Percentiles rank a stretch among this genome's conserved stretches.
phyloP scores from a whole-genome alignment of 23 tunicate species.

The Trididemnum clinides region DNA sequence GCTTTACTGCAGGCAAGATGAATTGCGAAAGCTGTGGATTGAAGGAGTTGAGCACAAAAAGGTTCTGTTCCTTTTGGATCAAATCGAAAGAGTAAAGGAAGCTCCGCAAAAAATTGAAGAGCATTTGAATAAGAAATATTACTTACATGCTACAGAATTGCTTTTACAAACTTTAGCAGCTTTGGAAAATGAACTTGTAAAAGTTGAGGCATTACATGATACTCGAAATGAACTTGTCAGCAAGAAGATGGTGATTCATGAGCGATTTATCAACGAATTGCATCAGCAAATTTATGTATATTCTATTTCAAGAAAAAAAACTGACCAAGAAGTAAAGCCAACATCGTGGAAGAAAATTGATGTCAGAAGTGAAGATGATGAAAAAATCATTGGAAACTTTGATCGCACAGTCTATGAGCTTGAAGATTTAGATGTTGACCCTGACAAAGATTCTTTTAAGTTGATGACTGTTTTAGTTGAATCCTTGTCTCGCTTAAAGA shows the following conservation, averaged over 20 bases:
- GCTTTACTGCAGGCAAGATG: constrained; percentile 96
- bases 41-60: constrained; percentile 96
- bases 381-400: constrained; percentile 52
- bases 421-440: constrained; percentile 62
- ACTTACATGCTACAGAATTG: constrained; percentile 78
- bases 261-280: constrained; percentile 76
- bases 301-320: constrained; percentile 17
- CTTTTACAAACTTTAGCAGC: constrained; percentile 51
- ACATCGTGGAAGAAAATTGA: neutral
- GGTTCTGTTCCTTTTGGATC: constrained; percentile 72
- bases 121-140: constrained; percentile 65
- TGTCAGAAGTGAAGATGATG: neutral
- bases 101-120: constrained; percentile 80
- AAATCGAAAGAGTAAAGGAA: constrained; percentile 80
- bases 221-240: constrained; percentile 75
- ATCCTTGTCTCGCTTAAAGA: constrained; percentile 51
- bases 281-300: constrained; percentile 80
- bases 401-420: constrained; percentile 40
- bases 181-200: constrained; percentile 55
- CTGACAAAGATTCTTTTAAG: constrained; percentile 66
- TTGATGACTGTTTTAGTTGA: constrained; percentile 78
- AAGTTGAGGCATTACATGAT: constrained; percentile 94
- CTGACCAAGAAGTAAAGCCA: neutral
- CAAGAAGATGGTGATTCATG: constrained; percentile 78
- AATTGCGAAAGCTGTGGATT: constrained; percentile 84